Evolutionary conservation across 2,888 invertebrate species (phyloP).

Genomic region (Nebria salina): DNA sequence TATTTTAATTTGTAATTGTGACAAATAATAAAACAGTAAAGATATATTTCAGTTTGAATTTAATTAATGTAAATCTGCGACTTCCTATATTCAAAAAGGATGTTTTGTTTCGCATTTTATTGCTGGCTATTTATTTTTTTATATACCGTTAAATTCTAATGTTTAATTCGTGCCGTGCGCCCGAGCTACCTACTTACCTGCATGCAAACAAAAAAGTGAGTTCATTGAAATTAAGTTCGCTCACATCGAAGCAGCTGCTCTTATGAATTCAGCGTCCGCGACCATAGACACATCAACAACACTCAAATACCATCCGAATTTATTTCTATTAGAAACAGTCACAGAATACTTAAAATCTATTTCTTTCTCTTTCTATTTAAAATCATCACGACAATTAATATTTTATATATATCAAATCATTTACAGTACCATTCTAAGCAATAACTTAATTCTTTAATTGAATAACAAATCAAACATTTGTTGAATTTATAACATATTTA

Average conservation of each 20-base stretch:
- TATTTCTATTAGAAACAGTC: not conserved
- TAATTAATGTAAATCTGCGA: not conserved
- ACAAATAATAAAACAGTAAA: too few relatives aligned
- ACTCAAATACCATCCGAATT: not conserved
- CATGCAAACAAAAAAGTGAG: constrained; percentile 25
- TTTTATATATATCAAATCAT: too few relatives aligned
- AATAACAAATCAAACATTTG: too few relatives aligned
- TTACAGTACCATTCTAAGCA: too few relatives aligned
- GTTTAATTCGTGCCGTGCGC: constrained; percentile 23
- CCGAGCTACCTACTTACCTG: constrained; percentile 32
- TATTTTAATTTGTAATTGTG: too few relatives aligned
- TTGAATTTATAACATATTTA: too few relatives aligned
- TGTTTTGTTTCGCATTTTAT: not conserved
- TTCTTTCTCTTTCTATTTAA: not conserved
- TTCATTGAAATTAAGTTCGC: constrained; percentile 19
- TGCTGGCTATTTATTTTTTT: not conserved
- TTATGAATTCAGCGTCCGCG: not conserved
- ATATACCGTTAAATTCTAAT: constrained; percentile 35
- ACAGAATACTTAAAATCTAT: not conserved
- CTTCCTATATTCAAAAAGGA: not conserved
- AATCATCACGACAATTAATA: too few relatives aligned
- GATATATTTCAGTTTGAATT: not conserved
- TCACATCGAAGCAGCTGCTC: too few relatives aligned
- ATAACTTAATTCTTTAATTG: too few relatives aligned
- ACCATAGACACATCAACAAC: not conserved